Percentiles rank a stretch among this genome's conserved stretches.
These are phyloP conservation scores for Catocala sponsa DNA, from an alignment of 2,888 invertebrate genomes.

Conservation along the genomic window DNA sequence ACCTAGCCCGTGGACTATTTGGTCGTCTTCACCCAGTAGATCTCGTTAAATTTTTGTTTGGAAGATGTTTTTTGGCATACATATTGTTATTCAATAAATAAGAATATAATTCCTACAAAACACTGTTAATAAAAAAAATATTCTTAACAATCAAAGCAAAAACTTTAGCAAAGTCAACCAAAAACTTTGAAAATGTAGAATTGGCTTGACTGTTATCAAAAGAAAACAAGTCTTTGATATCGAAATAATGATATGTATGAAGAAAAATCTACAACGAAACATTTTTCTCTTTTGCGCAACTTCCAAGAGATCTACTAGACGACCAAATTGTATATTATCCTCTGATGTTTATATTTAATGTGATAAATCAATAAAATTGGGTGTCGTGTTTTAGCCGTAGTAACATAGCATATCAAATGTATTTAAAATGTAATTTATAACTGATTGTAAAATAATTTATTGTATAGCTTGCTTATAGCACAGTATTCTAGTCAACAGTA, in stretches of 20 bases:
- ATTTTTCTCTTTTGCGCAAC: conserved; percentile 22
- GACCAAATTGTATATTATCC: conserved; percentile 66
- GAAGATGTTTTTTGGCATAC: conserved; percentile 25
- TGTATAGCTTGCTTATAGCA: conserved; percentile 50
- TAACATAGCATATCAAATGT: conserved; percentile 71
- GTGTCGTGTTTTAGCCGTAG: conserved; percentile 57
- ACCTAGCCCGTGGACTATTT: conserved; percentile 83
- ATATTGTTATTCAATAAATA: conserved; percentile 14
- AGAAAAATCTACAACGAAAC: conserved; percentile 49
- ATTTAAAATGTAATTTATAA: conserved; percentile 47
- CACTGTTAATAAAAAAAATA: no score
- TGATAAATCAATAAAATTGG: conserved; percentile 60
- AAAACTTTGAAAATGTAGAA: no score
- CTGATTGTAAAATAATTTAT: conserved; percentile 43
- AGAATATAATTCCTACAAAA: neutral
- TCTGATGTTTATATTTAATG: conserved; percentile 53
- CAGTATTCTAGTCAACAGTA: conserved; percentile 45
- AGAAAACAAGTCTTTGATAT: neutral
- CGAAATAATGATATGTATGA: conserved; percentile 27
- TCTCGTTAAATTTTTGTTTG: conserved; percentile 39
- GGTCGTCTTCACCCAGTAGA: conserved; percentile 80
- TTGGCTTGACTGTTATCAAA: no score
- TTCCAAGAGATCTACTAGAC: conserved; percentile 63
- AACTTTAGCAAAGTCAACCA: neutral
- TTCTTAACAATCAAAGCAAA: neutral